Evolutionary conservation across 2,797 vertebrate genomes (phyloP).

Genomic region (Esox masquinongy): DNA sequence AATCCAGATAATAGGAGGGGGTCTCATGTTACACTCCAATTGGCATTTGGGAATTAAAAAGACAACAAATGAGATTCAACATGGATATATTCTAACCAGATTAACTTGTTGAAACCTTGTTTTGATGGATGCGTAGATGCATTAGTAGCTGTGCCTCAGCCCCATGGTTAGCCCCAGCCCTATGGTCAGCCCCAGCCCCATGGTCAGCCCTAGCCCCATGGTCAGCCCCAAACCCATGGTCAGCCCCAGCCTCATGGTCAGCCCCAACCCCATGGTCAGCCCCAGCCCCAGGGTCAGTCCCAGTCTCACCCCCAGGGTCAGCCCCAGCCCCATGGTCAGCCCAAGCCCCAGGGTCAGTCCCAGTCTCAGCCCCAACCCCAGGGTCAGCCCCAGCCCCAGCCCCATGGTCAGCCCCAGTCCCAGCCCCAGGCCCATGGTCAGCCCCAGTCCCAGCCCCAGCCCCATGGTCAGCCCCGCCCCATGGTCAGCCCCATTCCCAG

Average conservation of each 20-base stretch:
- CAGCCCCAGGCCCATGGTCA: too few relatives aligned
- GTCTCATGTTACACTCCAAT: background rate
- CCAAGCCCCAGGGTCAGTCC: too few relatives aligned
- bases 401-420: background rate
- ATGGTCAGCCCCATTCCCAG: too few relatives aligned
- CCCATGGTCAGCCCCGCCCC: background rate
- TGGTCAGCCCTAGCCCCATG: too few relatives aligned
- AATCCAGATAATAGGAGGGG: conserved; percentile 26
- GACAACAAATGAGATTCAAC: background rate
- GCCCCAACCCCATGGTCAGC: too few relatives aligned
- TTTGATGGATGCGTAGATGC: background rate
- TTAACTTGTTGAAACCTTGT: background rate
- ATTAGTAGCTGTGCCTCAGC: background rate
- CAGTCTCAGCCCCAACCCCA: background rate
- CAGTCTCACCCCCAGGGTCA: too few relatives aligned
- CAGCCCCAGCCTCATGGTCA: too few relatives aligned
- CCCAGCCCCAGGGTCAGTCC: too few relatives aligned
- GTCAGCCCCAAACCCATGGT: too few relatives aligned
- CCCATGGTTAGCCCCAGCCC: background rate
- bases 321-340: too few relatives aligned
- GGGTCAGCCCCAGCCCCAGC: background rate
- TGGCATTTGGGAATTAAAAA: background rate
- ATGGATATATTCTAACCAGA: background rate
- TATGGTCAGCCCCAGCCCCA: background rate
- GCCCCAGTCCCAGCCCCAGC: too few relatives aligned